phyloP scores from a whole-genome alignment of 2,888 invertebrate species.

The Dasysyrphus albostriatus region DNA sequence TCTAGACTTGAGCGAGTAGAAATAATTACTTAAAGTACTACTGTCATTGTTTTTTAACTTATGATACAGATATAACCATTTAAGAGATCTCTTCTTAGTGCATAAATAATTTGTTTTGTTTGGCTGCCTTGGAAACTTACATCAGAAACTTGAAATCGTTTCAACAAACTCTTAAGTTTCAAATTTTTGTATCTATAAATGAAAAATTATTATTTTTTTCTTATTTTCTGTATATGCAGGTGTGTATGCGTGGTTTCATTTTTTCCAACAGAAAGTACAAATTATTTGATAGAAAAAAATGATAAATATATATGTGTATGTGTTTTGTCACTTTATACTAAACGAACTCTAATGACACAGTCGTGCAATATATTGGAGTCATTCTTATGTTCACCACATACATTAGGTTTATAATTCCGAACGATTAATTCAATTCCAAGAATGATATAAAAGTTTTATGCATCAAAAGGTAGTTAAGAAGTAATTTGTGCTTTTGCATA shows the following conservation, averaged over 20 bases:
- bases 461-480: conserved; percentile 5
- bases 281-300: conserved; percentile 6
- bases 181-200: too few species aligned
- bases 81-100: neutral
- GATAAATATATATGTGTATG: neutral
- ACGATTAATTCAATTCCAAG: conserved; percentile 15
- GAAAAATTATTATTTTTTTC: neutral
- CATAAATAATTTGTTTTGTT: too few species aligned
- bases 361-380: neutral
- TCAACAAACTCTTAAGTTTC: neutral
- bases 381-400: neutral
- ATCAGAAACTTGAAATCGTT: neutral
- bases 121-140: neutral
- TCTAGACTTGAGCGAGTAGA: neutral
- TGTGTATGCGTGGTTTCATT: neutral
- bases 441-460: conserved; percentile 14
- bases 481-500: conserved; percentile 7
- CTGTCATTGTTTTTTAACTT: neutral
- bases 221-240: neutral
- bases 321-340: neutral
- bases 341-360: neutral
- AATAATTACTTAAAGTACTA: neutral
- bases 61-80: neutral
- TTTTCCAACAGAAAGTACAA: conserved; percentile 7
- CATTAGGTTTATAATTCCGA: neutral